Evolutionary conservation across 2,797 vertebrate genomes (phyloP), one percentile per base, ranked within the genome.

Genomic region (Phrynocephalus forsythii): DNA sequence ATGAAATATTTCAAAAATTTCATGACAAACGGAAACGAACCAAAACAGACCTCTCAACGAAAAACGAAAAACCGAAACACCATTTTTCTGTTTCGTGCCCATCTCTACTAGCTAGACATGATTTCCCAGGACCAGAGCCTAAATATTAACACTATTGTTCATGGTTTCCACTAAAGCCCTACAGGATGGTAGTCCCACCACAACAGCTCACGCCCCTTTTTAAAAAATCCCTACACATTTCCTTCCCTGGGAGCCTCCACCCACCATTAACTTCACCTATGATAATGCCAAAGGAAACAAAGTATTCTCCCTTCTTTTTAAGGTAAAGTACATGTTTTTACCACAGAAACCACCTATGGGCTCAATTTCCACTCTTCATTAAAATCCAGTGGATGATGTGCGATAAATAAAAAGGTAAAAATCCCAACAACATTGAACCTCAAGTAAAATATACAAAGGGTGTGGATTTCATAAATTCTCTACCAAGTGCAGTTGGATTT

Each of bases 221-320:
- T 69, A 56, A 48, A 26, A 26, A 80, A 90, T 84, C 94, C 91
- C 86, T 89, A 93, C 90, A 94, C 89, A 93, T 93, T 96, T 96
- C 95, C 95, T 95, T 94, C 92, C 91, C 28, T 24, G 86, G 89
- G 93, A 92, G 94, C 86, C 94, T 96, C 95, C 95, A 95, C 93
- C 94, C 94, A 95, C 92, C 92, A 95, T 95, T 93, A 93, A 91
- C 91, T 96, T 92, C 88, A 87, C 91, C 86, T 90, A 84, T 38
- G 56, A 88, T 78, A 93, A 89, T 91, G 95, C 95, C 96, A 96
- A 96, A 93, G 93, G 94, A 96, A 97, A 96, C 90, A 95, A 91
- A 93, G 92, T 91, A 85, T 88, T 84, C 75, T 38, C 82, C 81
- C 86, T 90, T 77, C 86, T 90, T 79, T 63, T 44, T 71, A 79